phyloP scores from a whole-genome alignment of 2,888 invertebrate species.

The Lordiphosa andalusiaca region DNA sequence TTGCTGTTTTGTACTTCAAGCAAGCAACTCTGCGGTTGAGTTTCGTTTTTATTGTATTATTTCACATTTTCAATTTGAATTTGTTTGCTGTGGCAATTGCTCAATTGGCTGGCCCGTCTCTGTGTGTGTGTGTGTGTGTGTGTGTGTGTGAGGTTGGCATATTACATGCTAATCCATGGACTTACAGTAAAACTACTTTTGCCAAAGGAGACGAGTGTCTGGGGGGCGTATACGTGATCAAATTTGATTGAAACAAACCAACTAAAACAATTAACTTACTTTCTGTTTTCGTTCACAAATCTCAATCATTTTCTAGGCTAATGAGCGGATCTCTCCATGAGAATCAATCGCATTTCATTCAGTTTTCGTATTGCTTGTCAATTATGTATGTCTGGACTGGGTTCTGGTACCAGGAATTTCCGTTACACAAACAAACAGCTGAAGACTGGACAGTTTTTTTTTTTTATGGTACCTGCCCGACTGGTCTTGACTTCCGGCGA shows the following conservation, averaged over 20 bases:
- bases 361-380: background rate
- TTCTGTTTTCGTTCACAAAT: slow-evolving; percentile 18
- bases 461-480: slow-evolving; percentile 38
- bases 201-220: slow-evolving; percentile 37
- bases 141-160: slow-evolving; percentile 45
- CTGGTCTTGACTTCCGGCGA: slow-evolving; percentile 65
- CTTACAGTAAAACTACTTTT: slow-evolving; percentile 40
- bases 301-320: slow-evolving; percentile 54
- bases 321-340: slow-evolving; percentile 63
- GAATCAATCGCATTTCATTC: slow-evolving; percentile 24
- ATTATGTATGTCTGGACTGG: slow-evolving; percentile 30
- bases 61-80: slow-evolving; percentile 75
- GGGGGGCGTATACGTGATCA: slow-evolving; percentile 55
- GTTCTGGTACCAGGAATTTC: slow-evolving; percentile 44
- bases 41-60: slow-evolving; percentile 27
- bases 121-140: slow-evolving; percentile 24
- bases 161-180: slow-evolving; percentile 70
- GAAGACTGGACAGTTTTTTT: slow-evolving; percentile 1
- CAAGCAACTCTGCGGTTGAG: slow-evolving; percentile 57
- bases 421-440: slow-evolving; percentile 41
- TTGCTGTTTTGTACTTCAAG: slow-evolving; percentile 46
- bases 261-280: too few relatives aligned
- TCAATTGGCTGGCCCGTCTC: slow-evolving; percentile 65
- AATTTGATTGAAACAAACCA: too few relatives aligned
- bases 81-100: slow-evolving; percentile 75